Base-by-base conservation (phyloP, 92 coral and sea anemone genomes). In the Paramuricea clavata region DNA sequence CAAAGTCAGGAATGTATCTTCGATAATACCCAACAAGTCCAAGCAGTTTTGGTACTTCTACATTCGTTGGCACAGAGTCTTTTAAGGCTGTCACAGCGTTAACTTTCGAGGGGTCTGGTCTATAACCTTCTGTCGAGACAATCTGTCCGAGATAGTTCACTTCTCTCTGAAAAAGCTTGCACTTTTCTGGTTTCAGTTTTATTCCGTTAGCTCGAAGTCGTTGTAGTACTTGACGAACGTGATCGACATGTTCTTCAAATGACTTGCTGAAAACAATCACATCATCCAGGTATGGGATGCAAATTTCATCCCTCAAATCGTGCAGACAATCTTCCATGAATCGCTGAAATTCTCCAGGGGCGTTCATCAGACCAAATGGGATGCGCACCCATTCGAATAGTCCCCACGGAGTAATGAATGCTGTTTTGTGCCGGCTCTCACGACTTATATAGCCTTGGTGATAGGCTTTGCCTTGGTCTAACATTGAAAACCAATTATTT, bases 401-500 rank as follows among this genome's bases (percentile, higher is more conserved):
- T 22, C 91, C 88, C 91, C 91, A 88, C 3, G 91, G 91, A 13
- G 65, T 83, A 6, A 82, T 72, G 15, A 87, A 87, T 12, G 91
- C 88, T 34, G 91, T 87, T 22, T 47, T 27, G 34, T 47, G 88
- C 26, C 88, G 23, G 2, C 57, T 30, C n/a, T 69, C 74, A 17
- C 82, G 82, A 33, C 39, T 15, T 7, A 82, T 72, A 70, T 81
- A 81, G 19, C 91, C 88, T 49, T 82, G 88, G 74, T 87, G 88
- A 32, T 81, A 82, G 2, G 91, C 91, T 49, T 82, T 82, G 6
- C 91, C 69, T 27, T 88, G 91, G 39, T 88, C 87, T 2, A 88
- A 82, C 60, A 82, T 3, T 15, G 74, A 69, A 28, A 82, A 88
- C 90, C 90, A 82, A 6, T 31, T 30, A 49, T 82, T 82, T 0